phyloP scores from a whole-genome alignment of 64 coral and sea anemone genomes.

The Astreopora myriophthalma region DNA sequence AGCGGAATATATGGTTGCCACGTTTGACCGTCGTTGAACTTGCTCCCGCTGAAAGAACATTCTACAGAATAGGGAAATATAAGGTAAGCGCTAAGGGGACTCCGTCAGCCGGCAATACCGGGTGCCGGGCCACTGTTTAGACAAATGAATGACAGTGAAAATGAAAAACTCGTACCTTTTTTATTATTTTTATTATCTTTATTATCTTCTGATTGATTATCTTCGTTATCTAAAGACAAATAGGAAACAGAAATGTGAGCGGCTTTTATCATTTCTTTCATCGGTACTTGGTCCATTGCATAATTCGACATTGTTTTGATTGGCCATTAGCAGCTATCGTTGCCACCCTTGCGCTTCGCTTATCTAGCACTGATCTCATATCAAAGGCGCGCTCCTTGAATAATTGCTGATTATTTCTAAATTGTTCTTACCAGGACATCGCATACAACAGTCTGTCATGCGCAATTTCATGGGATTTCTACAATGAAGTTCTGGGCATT shows the following conservation, averaged over 20 bases:
- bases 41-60: slow-evolving; percentile 21
- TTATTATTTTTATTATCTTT: background rate
- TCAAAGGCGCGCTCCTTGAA: background rate
- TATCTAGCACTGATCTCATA: no score
- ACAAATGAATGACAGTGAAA: background rate
- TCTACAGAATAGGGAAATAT: background rate
- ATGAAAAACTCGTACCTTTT: background rate
- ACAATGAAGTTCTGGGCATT: slow-evolving; percentile 75
- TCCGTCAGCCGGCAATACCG: no score
- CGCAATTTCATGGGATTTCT: slow-evolving; percentile 59
- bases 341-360: no score
- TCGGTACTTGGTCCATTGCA: no score
- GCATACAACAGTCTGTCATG: slow-evolving; percentile 75
- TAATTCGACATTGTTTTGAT: no score
- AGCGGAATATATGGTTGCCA: slow-evolving; percentile 75
- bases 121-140: no score
- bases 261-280: background rate
- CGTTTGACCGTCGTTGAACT: slow-evolving; percentile 47
- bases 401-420: background rate
- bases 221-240: background rate
- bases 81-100: no score
- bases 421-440: slow-evolving; percentile 62
- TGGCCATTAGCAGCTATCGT: no score
- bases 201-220: background rate
- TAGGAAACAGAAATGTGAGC: background rate